A percentile compares a stretch with the other conserved stretches of the same genome.
These are phyloP conservation scores for Pyrrhosoma nymphula DNA, from an alignment of 2,888 invertebrate genomes.

Conservation along the genomic window DNA sequence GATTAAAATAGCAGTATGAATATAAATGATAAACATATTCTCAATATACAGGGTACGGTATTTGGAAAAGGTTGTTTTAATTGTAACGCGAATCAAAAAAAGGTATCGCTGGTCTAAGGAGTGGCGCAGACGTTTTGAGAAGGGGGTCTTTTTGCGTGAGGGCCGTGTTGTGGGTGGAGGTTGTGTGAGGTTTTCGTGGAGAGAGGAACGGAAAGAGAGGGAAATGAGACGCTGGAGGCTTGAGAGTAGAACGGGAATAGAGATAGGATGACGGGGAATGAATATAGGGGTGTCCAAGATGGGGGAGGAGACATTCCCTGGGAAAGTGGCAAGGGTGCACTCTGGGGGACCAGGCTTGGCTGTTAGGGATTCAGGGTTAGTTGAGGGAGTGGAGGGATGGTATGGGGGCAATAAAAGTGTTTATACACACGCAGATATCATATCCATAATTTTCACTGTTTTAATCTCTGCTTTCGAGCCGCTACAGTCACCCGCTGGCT, in stretches of 20 bases:
- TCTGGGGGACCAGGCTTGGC: too few species aligned
- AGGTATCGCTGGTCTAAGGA: neutral
- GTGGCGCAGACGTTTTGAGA: too few species aligned
- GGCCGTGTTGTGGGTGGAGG: neutral
- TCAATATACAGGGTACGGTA: too few species aligned
- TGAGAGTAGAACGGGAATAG: neutral
- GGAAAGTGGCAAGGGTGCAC: too few species aligned
- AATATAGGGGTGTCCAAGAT: too few species aligned
- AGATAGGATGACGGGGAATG: neutral
- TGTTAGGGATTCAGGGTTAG: neutral
- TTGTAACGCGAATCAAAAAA: too few species aligned
- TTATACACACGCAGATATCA: neutral
- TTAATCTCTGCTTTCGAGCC: slow-evolving; percentile 32
- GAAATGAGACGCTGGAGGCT: neutral
- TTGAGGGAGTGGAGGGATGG: neutral
- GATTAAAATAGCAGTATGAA: too few species aligned
- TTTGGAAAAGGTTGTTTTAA: too few species aligned
- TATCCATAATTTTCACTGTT: neutral
- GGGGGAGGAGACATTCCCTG: too few species aligned
- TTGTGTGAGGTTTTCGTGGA: neutral
- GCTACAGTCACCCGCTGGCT: neutral
- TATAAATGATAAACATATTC: too few species aligned
- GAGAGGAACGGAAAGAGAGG: neutral
- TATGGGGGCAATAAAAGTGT: neutral
- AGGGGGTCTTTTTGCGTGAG: too few species aligned